A percentile compares a stretch with the other conserved stretches of the same genome.
Evolutionary conservation across 2,888 invertebrate species (phyloP).

Genomic region (Standfussiana lucernea): DNA sequence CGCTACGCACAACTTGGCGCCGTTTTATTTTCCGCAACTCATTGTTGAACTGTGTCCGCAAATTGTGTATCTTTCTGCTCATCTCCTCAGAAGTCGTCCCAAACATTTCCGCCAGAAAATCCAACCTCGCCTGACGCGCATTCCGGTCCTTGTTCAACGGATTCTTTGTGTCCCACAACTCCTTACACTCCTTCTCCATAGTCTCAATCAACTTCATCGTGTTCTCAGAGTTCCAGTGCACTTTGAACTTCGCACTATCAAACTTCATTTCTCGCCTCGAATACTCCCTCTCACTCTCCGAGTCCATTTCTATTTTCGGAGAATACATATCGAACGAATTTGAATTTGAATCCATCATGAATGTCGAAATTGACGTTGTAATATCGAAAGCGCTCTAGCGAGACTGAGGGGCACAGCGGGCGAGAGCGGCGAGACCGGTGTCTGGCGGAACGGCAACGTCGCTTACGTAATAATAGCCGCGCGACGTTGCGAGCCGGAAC

Average conservation of each 20-base stretch:
- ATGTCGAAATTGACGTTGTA: constrained; percentile 75
- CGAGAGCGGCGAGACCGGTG: constrained; percentile 84
- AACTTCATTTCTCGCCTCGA: constrained; percentile 55
- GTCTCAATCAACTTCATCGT: constrained; percentile 82
- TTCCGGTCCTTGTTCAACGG: constrained; percentile 78
- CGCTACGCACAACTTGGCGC: constrained; percentile 77
- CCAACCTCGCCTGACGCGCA: constrained; percentile 78
- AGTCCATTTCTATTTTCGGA: constrained; percentile 82
- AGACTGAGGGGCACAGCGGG: constrained; percentile 82
- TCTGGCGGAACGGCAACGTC: constrained; percentile 83
- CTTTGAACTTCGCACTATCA: constrained; percentile 50
- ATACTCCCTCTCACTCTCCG: constrained; percentile 74
- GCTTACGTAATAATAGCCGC: constrained; percentile 71
- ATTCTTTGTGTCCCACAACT: constrained; percentile 84
- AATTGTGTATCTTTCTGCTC: constrained; percentile 85
- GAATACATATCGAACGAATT: constrained; percentile 80
- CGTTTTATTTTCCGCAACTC: constrained; percentile 86
- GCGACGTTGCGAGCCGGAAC: constrained; percentile 73
- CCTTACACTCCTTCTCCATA: constrained; percentile 83
- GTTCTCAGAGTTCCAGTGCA: constrained; percentile 82
- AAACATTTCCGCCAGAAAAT: constrained; percentile 82
- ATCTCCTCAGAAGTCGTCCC: constrained; percentile 84
- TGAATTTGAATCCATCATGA: constrained; percentile 83
- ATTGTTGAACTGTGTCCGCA: constrained; percentile 85
- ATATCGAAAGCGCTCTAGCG: constrained; percentile 85